Evolutionary conservation across 2,888 invertebrate genomes (phyloP).

Genomic region (Hirtodrosophila cameraria): DNA sequence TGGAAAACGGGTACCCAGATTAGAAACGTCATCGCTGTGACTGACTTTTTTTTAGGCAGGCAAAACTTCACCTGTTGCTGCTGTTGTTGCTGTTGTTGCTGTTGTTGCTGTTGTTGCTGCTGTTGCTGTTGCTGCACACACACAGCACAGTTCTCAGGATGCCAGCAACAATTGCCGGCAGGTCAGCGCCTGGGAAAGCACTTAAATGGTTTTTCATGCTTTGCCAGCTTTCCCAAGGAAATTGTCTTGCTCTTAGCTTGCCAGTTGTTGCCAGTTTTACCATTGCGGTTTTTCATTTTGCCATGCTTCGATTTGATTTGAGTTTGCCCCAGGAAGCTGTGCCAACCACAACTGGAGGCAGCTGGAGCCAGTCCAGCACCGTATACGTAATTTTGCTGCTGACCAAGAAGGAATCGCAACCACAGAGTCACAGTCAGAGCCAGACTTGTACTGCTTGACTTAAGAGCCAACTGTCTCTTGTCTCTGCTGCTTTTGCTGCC

Average conservation of each 20-base stretch:
- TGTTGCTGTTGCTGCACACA: constrained; percentile 5
- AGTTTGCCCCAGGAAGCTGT: constrained; percentile 62
- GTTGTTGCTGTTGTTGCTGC: neutral
- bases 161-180: constrained; percentile 53
- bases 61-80: constrained; percentile 64
- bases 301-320: constrained; percentile 18
- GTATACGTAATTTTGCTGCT: constrained; percentile 74
- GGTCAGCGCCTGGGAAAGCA: constrained; percentile 75
- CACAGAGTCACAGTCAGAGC: too few species aligned
- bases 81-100: too few species aligned
- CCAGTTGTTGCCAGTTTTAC: constrained; percentile 20
- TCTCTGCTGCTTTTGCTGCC: too few species aligned
- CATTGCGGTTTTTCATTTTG: constrained; percentile 42
- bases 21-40: constrained; percentile 50
- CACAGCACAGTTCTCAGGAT: constrained; percentile 67
- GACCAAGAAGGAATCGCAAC: constrained; percentile 72
- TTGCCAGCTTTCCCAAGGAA: constrained; percentile 74
- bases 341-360: constrained; percentile 26
- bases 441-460: constrained; percentile 1
- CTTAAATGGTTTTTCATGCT: constrained; percentile 74
- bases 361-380: constrained; percentile 36
- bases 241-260: constrained; percentile 52
- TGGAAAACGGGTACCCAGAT: constrained; percentile 17
- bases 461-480: neutral
- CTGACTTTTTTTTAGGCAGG: constrained; percentile 28